Evolutionary conservation across 2,113 vertebrate species (phyloP).

Genomic region (Stercorarius parasiticus): DNA sequence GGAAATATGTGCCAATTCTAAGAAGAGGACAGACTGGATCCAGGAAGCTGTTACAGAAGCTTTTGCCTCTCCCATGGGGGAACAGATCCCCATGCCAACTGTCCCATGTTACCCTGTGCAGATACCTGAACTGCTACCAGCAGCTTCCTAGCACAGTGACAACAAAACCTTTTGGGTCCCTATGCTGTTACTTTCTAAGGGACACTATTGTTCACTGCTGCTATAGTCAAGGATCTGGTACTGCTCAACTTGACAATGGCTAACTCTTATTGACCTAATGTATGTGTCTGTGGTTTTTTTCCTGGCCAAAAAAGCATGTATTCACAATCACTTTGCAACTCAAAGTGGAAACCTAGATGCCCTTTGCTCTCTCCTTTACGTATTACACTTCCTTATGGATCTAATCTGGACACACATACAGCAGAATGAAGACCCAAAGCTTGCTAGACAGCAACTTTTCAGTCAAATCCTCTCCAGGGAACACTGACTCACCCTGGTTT

Average conservation of each 20-base stretch:
- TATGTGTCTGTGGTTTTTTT: background rate
- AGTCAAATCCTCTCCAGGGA: background rate
- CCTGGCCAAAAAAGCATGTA: background rate
- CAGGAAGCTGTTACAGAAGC: background rate
- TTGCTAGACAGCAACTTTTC: background rate
- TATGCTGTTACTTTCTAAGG: accelerated
- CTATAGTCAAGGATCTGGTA: background rate
- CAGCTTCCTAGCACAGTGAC: background rate
- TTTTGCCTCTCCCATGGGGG: background rate
- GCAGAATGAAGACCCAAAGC: background rate
- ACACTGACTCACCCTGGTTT: background rate
- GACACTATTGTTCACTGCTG: background rate
- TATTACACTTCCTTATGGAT: background rate
- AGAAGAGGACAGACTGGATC: background rate
- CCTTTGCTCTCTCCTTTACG: background rate
- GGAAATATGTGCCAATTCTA: background rate
- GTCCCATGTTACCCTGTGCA: background rate
- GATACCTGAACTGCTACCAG: background rate
- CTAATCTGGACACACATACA: background rate
- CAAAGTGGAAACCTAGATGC: background rate
- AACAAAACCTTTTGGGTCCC: background rate
- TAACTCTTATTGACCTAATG: background rate
- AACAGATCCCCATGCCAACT: background rate
- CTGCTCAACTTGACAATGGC: background rate
- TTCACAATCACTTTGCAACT: background rate